A percentile compares a stretch with the other conserved stretches of the same genome.
Evolutionary conservation across 1,140 invertebrate genomes (phyloP).

Genomic region (Drosophila tristis): DNA sequence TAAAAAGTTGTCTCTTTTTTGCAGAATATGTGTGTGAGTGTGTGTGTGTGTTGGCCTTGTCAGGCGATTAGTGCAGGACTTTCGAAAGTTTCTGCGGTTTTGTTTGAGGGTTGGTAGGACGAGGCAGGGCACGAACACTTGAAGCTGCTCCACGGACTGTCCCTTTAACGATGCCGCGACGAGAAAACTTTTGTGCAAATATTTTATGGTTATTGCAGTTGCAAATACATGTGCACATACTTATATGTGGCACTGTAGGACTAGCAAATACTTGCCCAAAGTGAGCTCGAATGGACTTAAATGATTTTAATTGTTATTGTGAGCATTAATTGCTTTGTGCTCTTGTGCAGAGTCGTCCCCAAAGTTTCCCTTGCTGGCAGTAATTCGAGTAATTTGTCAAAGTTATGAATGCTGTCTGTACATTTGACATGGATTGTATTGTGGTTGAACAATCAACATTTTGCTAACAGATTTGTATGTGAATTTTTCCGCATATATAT

Average conservation of each 20-base stretch:
- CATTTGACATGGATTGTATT: no score
- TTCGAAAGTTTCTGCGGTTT: constrained; percentile 76
- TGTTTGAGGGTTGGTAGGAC: constrained; percentile 8
- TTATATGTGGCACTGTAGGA: not conserved
- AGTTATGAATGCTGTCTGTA: not conserved
- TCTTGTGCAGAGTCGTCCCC: constrained; percentile 23
- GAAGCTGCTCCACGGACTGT: constrained; percentile 34
- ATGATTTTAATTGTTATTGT: constrained; percentile 78
- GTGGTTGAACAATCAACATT: not conserved
- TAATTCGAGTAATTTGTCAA: constrained; percentile 19
- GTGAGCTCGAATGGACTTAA: constrained; percentile 51
- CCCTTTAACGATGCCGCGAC: constrained; percentile 64
- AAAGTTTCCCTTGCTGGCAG: constrained; percentile 34
- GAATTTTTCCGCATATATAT: no score
- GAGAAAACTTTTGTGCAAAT: constrained; percentile 73
- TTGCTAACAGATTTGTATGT: no score
- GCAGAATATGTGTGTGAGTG: not conserved
- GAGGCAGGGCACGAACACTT: constrained; percentile 11
- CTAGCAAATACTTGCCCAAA: constrained; percentile 6
- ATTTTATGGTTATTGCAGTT: constrained; percentile 76
- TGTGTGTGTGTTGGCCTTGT: constrained; percentile 35
- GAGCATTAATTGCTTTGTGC: constrained; percentile 58
- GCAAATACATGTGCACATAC: constrained; percentile 6
- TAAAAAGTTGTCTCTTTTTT: constrained; percentile 56
- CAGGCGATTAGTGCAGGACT: constrained; percentile 73